Conservation (phyloP, 2,113 vertebrate species). For the Leucopternis melanops region DNA sequence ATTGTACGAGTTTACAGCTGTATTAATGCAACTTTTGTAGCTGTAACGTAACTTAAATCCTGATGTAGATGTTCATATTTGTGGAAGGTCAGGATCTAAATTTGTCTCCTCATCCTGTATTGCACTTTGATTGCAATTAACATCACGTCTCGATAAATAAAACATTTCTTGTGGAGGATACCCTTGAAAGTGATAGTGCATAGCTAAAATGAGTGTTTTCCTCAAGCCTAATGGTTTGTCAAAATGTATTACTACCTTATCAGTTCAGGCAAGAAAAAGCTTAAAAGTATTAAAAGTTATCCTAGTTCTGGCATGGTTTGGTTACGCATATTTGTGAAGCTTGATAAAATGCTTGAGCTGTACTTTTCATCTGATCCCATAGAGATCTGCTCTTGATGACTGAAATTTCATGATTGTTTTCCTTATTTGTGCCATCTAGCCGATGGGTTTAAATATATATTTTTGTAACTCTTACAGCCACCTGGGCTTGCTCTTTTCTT, state of each 20-base stretch:
- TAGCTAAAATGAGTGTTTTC: background rate
- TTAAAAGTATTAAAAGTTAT: background rate
- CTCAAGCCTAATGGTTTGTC: background rate
- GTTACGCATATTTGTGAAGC: background rate
- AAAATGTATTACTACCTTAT: background rate
- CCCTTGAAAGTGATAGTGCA: background rate
- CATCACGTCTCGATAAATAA: background rate
- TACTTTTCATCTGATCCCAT: background rate
- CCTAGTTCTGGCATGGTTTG: background rate
- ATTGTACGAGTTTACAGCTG: background rate
- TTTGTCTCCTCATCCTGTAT: background rate
- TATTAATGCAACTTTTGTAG: background rate
- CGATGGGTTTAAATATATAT: background rate
- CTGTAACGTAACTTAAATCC: background rate
- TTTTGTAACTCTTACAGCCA: background rate
- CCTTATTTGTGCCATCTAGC: background rate
- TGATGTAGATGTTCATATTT: background rate
- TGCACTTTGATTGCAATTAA: background rate
- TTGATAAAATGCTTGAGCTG: background rate
- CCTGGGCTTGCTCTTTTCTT: background rate
- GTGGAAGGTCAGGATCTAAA: background rate
- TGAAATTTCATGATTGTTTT: background rate
- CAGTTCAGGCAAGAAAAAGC: background rate
- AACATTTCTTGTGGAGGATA: background rate
- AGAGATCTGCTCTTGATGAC: background rate